Evolutionary conservation across 2,113 vertebrate species (phyloP), one percentile per base, ranked within the genome.

Genomic region (Paracanthobrama guichenoti): DNA sequence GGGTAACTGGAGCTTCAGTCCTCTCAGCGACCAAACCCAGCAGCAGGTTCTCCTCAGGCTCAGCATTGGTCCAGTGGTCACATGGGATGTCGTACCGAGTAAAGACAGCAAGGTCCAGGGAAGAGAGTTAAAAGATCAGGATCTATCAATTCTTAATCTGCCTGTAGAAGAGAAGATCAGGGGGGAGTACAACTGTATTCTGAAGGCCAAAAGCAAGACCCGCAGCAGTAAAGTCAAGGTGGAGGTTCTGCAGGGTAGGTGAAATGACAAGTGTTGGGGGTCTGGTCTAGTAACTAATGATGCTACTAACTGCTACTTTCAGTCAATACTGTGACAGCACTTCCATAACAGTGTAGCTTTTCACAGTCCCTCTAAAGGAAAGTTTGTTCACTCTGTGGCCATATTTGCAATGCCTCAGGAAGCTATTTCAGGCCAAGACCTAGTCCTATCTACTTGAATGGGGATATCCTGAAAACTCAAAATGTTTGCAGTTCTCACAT

Each of bases 241-340:
- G 53, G 74, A 94, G 24, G 88, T 95, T 81, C 76, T 95, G 81
- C 72, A 91, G 69, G 85, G 94, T 95, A 86, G 91, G 93, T 88
- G 4, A 18, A 48, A 66, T 46, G 12, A 22, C 5, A 53, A 74
- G 12, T 48, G 20, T 48, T 24, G 22, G 22, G 9, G 42, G 12
- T 73, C 42, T 24, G 7, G 22, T 73, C 44, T 46, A 14, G 71
- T 16, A 44, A 67, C 18, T 69, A 39, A 35, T 18, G 8, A 69
- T 6, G 12, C 11, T 12, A 60, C 22, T 59, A 59, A 59, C 9
- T 60, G 9, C 2, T 59, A 60, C 24, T 62, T 62, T 62, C 59
- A 62, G 24, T 62, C 24, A 62, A 2, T 62, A 62, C 5, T 28
- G 11, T 28, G 24, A 62, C 60, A 13, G 12, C 57, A 24, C n/a